Evolutionary conservation across 2,888 invertebrate species (phyloP).

Genomic region (Harmothoe impar): DNA sequence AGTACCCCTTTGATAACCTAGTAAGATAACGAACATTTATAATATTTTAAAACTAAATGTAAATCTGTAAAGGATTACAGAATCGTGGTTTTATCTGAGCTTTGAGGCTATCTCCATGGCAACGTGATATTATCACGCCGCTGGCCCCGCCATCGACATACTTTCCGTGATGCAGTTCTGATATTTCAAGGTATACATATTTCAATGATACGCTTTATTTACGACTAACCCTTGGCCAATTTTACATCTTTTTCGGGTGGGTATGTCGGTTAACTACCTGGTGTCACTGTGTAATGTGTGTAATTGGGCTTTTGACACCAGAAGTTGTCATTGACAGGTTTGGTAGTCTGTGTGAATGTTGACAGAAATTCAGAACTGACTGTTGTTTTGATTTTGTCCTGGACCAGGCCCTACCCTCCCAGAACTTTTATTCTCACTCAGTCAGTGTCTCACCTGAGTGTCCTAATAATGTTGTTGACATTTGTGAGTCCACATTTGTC

Average conservation of each 20-base stretch:
- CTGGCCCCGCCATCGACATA: constrained; percentile 38
- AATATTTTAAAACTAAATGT: too few species aligned
- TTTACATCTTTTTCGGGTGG: neutral
- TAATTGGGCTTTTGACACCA: neutral
- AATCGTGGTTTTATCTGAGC: neutral
- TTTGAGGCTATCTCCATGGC: constrained; percentile 56
- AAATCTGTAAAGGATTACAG: neutral
- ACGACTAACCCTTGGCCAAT: neutral
- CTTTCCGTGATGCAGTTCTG: constrained; percentile 27
- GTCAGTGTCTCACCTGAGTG: too few species aligned
- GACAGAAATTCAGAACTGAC: too few species aligned
- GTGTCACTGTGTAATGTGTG: neutral
- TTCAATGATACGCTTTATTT: neutral
- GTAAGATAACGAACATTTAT: too few species aligned
- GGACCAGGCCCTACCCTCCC: neutral
- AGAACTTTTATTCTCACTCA: too few species aligned
- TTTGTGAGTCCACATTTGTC: too few species aligned
- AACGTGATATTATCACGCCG: constrained; percentile 5
- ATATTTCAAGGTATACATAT: neutral
- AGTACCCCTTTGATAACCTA: too few species aligned
- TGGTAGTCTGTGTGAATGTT: too few species aligned
- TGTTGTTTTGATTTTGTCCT: constrained; percentile 25
- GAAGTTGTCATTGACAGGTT: too few species aligned
- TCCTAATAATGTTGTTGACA: too few species aligned
- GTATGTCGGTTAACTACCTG: neutral